phyloP scores from a whole-genome alignment of 2,797 vertebrate species.

The Cryptoprocta ferox region DNA sequence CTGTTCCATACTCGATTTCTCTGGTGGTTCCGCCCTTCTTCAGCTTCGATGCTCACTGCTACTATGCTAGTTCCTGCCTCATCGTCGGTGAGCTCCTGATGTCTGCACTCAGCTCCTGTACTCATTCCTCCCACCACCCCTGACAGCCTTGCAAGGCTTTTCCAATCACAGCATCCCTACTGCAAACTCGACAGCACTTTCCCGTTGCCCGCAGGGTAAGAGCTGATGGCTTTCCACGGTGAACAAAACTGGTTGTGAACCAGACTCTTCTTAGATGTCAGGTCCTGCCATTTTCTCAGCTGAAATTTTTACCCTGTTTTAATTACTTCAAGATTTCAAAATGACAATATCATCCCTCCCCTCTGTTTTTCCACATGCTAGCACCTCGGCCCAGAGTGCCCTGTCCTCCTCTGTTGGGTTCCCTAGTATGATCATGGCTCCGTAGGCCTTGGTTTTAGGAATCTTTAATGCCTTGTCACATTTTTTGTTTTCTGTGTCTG shows the following conservation, averaged over 20 bases:
- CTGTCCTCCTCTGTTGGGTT: too few species aligned
- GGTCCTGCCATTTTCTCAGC: background rate
- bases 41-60: background rate
- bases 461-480: background rate
- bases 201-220: background rate
- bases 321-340: background rate
- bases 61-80: background rate
- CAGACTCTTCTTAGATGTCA: background rate
- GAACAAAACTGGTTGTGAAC: background rate
- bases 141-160: background rate
- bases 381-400: background rate
- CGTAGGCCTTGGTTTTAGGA: background rate
- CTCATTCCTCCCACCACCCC: background rate
- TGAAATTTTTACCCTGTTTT: background rate
- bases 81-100: background rate
- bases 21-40: background rate
- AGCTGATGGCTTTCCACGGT: background rate
- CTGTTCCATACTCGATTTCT: background rate
- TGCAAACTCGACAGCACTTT: background rate
- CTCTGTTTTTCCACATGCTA: background rate
- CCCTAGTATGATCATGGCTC: background rate
- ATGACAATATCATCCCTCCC: background rate
- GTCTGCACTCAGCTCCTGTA: background rate
- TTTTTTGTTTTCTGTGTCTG: background rate
- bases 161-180: background rate